Percentiles rank a stretch among this genome's conserved stretches.
Evolutionary conservation across 2,113 vertebrate species (phyloP).

Genomic region (Bos indicus): DNA sequence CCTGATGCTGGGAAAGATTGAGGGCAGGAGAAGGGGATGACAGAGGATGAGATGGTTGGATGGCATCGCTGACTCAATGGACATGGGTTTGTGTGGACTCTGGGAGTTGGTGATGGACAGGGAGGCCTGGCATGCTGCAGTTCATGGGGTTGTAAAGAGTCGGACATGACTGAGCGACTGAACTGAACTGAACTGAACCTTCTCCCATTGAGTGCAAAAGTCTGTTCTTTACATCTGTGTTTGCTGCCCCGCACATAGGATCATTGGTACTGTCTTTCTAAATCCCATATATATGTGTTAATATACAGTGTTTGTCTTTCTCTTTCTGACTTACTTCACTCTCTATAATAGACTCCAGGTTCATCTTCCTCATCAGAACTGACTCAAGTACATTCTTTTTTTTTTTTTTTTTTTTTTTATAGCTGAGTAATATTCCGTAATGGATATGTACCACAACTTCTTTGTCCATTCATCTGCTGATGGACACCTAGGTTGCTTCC

Average conservation of each 20-base stretch:
- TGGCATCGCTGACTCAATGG: too few relatives aligned
- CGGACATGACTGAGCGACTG: fast-evolving
- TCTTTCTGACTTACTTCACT: not conserved
- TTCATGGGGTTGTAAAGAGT: too few relatives aligned
- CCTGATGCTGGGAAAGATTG: too few relatives aligned
- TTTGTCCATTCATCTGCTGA: not conserved
- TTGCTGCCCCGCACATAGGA: not conserved
- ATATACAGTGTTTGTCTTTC: not conserved
- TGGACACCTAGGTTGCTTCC: not conserved
- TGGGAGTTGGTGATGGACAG: too few relatives aligned
- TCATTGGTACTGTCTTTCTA: not conserved
- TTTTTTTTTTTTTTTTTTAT: not conserved
- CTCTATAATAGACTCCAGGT: not conserved
- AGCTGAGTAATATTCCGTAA: not conserved
- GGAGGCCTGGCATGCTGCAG: fast-evolving
- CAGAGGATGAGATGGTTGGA: too few relatives aligned
- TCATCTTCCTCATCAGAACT: not conserved
- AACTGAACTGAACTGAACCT: not conserved
- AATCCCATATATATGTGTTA: not conserved
- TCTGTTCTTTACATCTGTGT: not conserved
- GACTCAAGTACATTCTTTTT: not conserved
- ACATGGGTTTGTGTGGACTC: too few relatives aligned
- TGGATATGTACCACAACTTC: not conserved
- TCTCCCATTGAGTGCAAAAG: not conserved
- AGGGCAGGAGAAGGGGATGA: too few relatives aligned